Base-by-base conservation (phyloP, 2,797 vertebrate genomes). In the Microchirus variegatus region DNA sequence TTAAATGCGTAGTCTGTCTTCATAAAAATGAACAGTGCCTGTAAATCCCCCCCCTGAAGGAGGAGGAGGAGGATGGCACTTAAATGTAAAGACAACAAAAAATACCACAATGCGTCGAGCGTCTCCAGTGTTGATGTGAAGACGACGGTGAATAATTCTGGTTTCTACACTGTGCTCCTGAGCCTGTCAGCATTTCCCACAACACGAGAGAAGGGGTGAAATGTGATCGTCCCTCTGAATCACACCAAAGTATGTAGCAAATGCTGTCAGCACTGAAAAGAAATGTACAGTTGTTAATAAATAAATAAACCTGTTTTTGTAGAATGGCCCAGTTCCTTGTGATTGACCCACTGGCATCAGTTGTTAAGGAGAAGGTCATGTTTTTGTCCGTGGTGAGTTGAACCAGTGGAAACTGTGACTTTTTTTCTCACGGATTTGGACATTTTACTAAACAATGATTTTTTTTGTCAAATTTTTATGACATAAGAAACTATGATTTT, bases 221-320 rank as follows among this genome's bases (percentile, higher is more conserved):
- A 66, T 57, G 59, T 26, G 41, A 70, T 50, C 17, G 74, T 87
- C 82, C 88, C 86, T 55, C 80, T 50, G 81, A 89, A 87, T 92
- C 80, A 91, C 94, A 92, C 92, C 93, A 93, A 94, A 93, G 92
- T 91, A 90, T 94, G 92, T 94, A 94, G 93, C 94, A 89, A 94
- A 93, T 73, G 92, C 89, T 92, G 90, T 93, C 89, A 67, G 91
- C 92, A 93, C 92, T 93, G 91, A 92, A 90, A 84, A 88, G 74
- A 90, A 79, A 85, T 94, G 93, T 94, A 94, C 91, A 93, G 91
- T 91, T 94, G 92, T 94, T 92, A 85, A 94, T 93, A 92, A 91
- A 91, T 92, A 87, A 93, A 94, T 93, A 94, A 93, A 94, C 81
- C 73, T 42, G 74, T 87, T 91, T 93, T 91, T 93, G 81, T 90